Base-by-base conservation (phyloP, 2,888 invertebrate genomes). In the Drosophila mimetica region DNA sequence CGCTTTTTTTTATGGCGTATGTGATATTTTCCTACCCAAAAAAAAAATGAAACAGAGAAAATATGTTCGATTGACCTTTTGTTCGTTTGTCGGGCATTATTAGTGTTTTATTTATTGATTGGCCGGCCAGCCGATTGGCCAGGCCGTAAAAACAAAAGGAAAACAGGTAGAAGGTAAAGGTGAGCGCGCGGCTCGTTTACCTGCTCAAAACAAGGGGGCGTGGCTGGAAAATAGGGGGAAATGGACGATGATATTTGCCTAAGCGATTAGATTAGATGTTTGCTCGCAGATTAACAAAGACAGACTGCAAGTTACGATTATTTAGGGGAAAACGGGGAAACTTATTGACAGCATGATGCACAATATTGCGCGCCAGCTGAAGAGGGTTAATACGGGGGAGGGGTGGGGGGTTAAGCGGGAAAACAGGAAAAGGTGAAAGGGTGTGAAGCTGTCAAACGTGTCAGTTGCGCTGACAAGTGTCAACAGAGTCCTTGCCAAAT, bases 391-490 rank as follows among this genome's bases (percentile, higher is more conserved):
- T 39, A 42, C 1, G 22, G n/a, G 46, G 28, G 11, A 13, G 18
- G 5, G 7, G 41, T 25, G 39, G 28, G 14, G 32, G 16, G 8
- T 13, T n/a, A 6, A 41, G 1, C 22, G 25, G 9, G 20, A 28
- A 53, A 20, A 9, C 11, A n/a, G n/a, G 8, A 2, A 57, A 71
- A 72, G 52, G 64, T 57, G 41, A 72, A 71, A 53, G 55, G 60
- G 65, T 75, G 76, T 70, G 70, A 69, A 80, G 78, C 83, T 84
- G 84, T 84, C 84, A 84, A 83, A 86, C 76, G 86, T 84, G 82
- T 83, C 80, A 81, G 80, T 70, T 76, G 75, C 75, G 72, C 85
- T 84, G 84, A 85, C 84, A 86, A 86, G 84, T 86, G 86, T 84
- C 84, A 81, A 81, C 84, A 84, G 64, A 34, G 55, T 52, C 47